A percentile compares a stretch with the other conserved stretches of the same genome.
Conservation (phyloP, 2,113 vertebrate genomes). For the Lophotis ruficrista region DNA sequence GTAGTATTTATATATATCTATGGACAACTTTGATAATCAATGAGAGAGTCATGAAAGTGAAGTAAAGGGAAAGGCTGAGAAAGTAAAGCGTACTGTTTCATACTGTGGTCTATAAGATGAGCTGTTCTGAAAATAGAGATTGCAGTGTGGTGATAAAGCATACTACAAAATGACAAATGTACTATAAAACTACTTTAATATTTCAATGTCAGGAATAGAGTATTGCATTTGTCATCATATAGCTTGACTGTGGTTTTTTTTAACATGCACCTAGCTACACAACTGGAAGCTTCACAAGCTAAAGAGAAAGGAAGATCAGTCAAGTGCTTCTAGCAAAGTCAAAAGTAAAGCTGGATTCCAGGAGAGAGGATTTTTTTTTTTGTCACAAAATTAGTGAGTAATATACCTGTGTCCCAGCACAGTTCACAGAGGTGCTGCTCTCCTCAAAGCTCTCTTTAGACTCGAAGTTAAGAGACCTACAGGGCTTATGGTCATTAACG, state of each 20-base stretch:
- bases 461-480: neutral
- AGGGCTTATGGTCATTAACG: neutral
- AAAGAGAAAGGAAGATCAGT: neutral
- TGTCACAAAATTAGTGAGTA: neutral
- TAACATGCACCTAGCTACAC: neutral
- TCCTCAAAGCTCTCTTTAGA: neutral
- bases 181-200: neutral
- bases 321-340: neutral
- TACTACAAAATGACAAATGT: neutral
- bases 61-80: neutral
- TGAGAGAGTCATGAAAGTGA: neutral
- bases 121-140: neutral
- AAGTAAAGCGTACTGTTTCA: neutral
- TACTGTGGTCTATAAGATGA: neutral
- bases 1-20: neutral
- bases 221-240: neutral
- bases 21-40: neutral
- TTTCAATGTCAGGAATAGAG: neutral
- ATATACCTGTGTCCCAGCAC: neutral
- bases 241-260: neutral
- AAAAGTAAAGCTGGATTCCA: neutral
- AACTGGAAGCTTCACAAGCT: neutral
- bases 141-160: neutral
- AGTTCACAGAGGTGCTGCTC: neutral
- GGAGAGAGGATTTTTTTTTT: neutral